Evolutionary conservation across 2,888 invertebrate genomes (phyloP), one percentile per base, ranked within the genome.

Genomic region (Sphaerophoria taeniata): DNA sequence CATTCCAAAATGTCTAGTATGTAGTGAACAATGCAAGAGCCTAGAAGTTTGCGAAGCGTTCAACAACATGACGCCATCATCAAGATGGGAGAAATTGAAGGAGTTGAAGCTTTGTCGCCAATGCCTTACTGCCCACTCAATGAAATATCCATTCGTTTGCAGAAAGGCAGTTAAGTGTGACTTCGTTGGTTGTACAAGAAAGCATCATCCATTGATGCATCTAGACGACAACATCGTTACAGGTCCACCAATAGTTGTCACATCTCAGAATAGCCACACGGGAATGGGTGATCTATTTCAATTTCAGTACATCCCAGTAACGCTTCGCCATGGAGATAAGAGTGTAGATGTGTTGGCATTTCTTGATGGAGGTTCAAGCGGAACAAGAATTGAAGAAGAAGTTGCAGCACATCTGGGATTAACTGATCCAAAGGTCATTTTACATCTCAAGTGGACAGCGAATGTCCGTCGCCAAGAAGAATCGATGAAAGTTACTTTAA

Each of bases 321-420:
- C 39, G 39, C 11, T 58, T 12, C 58, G 39, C 16, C 36, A 58
- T 5, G 58, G 58, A 36, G 39, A 58, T 39, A 58, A 58, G 39
- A 58, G 16, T 7, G 14, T 14, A 58, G 14, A 58, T 39, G 36
- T 58, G n/a, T 39, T 58, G 36, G 58, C 36, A 16, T 58, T 58
- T 36, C 16, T 58, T 6, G 58, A 58, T 58, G 58, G 39, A 16
- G 58, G 58, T 36, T 58, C 58, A 7, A 58, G 58, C 16, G 58
- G 36, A 14, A 58, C 58, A 4, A 36, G 58, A 14, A 58, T 58
- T 11, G 58, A 58, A 36, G 58, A 58, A 16, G 58, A 58, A 14
- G 58, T 58, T n/a, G 58, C 58, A 39, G 58, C 36, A 16, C 58
- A 58, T 14, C 39, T 58, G 58, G 58, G 58, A 58, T 39, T 58